Evolutionary conservation across 2,888 invertebrate genomes (phyloP), one percentile per base, ranked within the genome.

Genomic region (Callyntrura guangdongensis): DNA sequence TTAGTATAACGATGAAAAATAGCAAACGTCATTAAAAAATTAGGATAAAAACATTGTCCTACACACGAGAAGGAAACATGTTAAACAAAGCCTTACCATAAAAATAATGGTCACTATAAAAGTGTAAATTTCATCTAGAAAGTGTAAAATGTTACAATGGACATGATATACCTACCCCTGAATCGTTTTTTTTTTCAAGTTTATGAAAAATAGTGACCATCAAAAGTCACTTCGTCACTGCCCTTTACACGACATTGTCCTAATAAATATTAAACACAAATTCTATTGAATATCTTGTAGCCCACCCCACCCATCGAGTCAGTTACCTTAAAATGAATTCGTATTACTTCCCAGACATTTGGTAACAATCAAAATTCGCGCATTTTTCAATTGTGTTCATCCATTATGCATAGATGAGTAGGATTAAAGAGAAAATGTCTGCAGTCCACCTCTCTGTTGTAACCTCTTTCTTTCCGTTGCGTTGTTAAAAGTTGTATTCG

Each of bases 201-300:
- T 81, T 59, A 81, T 0, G 61, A 61, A 81, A 81, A 81, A 81
- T 36, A 81, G 61, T 81, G 59, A 81, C 61, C 81, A 61, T 61
- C 81, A 61, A 36, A 36, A 59, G 81, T 81, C 81, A 45, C 20
- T 85, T 36, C 36, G 20, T 85, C 74, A 59, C 72, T 69, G 74
- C 86, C 45, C 74, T 64, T 53, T 69, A 20, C 49, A 56, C 83
- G 89, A 85, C 89, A 84, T 89, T 89, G 84, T 27, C 83, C 89
- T 84, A 89, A 61, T 84, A 88, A 82, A 22, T 17, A 12, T 1
- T 27, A 79, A n/a, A 61, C 53, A 22, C 45, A 45, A 64, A 61
- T 74, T 36, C 56, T 67, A 81, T 81, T 56, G 36, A 49, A 83
- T 69, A 53, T 69, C 59, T 59, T 4, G 36, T 36, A 36, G 3